Evolutionary conservation across 2,797 vertebrate genomes (phyloP).

Genomic region (Botia almorhae): DNA sequence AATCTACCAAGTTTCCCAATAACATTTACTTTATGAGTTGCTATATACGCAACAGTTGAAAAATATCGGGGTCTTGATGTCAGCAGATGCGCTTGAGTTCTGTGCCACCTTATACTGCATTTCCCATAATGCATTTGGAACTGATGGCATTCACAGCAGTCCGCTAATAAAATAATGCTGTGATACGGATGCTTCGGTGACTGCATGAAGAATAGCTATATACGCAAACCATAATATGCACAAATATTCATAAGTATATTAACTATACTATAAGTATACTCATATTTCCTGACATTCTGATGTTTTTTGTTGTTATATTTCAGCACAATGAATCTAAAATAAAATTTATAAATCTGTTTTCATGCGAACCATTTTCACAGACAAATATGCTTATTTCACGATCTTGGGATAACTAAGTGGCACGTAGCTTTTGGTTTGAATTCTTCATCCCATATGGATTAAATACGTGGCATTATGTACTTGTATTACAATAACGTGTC

Average conservation of each 20-base stretch:
- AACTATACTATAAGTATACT: background rate
- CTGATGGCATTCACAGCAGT: conserved; percentile 20
- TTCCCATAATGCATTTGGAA: conserved; percentile 45
- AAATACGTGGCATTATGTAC: background rate
- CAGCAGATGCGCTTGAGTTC: background rate
- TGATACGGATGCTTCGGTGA: conserved; percentile 27
- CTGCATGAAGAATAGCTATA: background rate
- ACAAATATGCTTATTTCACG: background rate
- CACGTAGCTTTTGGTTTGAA: background rate
- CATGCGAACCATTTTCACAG: background rate
- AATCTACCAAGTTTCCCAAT: background rate
- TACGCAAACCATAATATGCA: background rate
- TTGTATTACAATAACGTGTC: background rate
- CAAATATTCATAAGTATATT: background rate
- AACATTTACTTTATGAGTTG: background rate
- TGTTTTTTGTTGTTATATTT: background rate
- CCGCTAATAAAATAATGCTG: background rate
- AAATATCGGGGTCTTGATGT: background rate
- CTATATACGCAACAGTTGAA: background rate
- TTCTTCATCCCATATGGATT: background rate
- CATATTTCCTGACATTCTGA: background rate
- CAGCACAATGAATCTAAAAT: background rate
- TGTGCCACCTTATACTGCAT: conserved; percentile 9
- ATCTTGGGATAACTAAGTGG: background rate
- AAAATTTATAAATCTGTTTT: background rate